Conservation (phyloP, 2,797 vertebrate species). For the Cossypha niveicapilla region DNA sequence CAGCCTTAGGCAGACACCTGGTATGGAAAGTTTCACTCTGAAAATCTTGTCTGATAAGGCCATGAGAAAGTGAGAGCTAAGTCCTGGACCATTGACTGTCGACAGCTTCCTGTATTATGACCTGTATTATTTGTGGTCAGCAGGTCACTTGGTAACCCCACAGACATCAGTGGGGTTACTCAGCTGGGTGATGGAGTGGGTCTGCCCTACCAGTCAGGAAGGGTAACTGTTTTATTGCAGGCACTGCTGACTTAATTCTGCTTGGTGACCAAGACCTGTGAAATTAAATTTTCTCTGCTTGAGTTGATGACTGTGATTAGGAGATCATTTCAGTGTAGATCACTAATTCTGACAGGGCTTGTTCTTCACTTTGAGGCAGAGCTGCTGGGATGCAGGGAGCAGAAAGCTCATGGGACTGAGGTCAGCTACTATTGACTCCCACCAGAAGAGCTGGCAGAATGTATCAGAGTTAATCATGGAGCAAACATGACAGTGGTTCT, state of each 20-base stretch:
- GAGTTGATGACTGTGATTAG: not conserved
- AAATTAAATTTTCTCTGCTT: slow-evolving; percentile 49
- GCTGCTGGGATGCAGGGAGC: not conserved
- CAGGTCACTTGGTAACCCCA: slow-evolving; percentile 1
- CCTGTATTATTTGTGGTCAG: not conserved
- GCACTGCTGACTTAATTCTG: not conserved
- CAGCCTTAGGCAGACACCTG: not conserved
- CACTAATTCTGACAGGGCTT: not conserved
- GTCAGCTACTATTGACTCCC: not conserved
- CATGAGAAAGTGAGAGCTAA: not conserved
- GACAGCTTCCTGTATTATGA: not conserved
- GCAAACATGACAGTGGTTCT: not conserved
- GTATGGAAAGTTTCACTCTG: slow-evolving; percentile 13
- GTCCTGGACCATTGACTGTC: not conserved
- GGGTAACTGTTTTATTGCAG: not conserved
- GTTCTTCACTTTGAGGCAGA: not conserved
- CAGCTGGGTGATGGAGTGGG: not conserved
- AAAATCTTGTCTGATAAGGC: slow-evolving; percentile 11
- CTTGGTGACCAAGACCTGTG: slow-evolving; percentile 20
- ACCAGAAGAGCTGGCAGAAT: not conserved
- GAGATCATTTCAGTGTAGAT: not conserved
- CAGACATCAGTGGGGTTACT: not conserved
- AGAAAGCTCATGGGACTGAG: not conserved
- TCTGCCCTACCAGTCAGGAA: not conserved
- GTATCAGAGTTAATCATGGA: not conserved